Evolutionary conservation across 92 coral and sea anemone genomes (phyloP), one percentile per base, ranked within the genome.

Genomic region (Desmophyllum pertusum): DNA sequence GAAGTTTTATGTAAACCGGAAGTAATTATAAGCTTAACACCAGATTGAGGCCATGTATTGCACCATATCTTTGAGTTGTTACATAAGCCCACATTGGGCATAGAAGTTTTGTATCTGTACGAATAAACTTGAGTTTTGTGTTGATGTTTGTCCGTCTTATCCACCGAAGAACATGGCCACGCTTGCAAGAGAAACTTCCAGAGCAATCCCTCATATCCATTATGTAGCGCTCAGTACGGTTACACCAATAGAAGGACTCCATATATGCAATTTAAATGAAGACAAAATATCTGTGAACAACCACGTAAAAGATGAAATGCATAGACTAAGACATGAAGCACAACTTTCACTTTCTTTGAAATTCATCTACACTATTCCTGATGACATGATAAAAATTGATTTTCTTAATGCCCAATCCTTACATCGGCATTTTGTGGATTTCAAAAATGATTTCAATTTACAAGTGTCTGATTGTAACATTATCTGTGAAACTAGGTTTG

Each of bases 191-290:
- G 88, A n/a, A n/a, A n/a, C n/a, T n/a, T 0, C 17, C 29, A 59
- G 68, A 63, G 43, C 77, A 42, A 57, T 84, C 29, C 88, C 88
- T 61, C 88, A 84, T 75, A 84, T 83, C 37, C 81, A 81, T 55
- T 81, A 69, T 43, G 66, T 81, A 42, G 85, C 77, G 2, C 75
- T 81, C 31, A 81, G 85, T 36, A 81, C 78, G 48, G 63, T 81
- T 36, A 81, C 85, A 17, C 4, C 77, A 48, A 73, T 72, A 10
- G 80, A 83, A 83, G 80, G 87, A 82, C 78, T 82, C 65, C 77
- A 61, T 70, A 81, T 81, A 14, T 33, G 53, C 38, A 75, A 83
- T 74, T 62, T 57, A 61, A 77, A 18, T 77, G 70, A 73, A 75
- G 36, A 51, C 61, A 83, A 75, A 75, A 77, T 77, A 53, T 53